phyloP scores from a whole-genome alignment of 1,140 invertebrate genomes.

The Halotydeus destructor region DNA sequence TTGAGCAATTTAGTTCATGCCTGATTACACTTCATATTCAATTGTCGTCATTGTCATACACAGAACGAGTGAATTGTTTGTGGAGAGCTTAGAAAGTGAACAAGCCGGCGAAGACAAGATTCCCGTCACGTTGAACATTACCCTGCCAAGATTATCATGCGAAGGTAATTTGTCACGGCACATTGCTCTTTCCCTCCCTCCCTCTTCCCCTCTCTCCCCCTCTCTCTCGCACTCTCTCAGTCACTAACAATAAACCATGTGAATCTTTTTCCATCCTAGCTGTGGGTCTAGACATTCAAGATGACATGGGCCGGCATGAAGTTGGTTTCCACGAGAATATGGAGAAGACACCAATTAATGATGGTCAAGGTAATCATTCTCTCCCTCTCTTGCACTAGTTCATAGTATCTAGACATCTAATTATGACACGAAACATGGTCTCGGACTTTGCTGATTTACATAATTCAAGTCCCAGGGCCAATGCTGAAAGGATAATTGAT shows the following conservation, averaged over 20 bases:
- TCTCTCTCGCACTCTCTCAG: no score
- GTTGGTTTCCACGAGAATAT: conserved; percentile 31
- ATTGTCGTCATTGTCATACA: conserved; percentile 12
- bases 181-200: not conserved
- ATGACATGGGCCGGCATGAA: conserved; percentile 40
- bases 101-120: conserved; percentile 31
- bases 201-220: not conserved
- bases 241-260: not conserved
- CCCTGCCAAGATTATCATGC: conserved; percentile 30
- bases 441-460: no score
- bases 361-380: conserved; percentile 32
- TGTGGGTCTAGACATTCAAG: conserved; percentile 38
- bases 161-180: conserved; percentile 27
- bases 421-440: no score
- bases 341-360: conserved; percentile 27
- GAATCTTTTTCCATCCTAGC: conserved; percentile 23
- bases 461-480: no score
- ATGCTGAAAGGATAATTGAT: no score
- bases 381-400: conserved; percentile 21
- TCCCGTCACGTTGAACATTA: conserved; percentile 32
- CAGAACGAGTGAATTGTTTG: conserved; percentile 34
- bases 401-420: no score
- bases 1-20: conserved; percentile 12
- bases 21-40: not conserved
- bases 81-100: conserved; percentile 28